Evolutionary conservation across 2,888 invertebrate genomes (phyloP).

Genomic region (Coenonympha arcania): DNA sequence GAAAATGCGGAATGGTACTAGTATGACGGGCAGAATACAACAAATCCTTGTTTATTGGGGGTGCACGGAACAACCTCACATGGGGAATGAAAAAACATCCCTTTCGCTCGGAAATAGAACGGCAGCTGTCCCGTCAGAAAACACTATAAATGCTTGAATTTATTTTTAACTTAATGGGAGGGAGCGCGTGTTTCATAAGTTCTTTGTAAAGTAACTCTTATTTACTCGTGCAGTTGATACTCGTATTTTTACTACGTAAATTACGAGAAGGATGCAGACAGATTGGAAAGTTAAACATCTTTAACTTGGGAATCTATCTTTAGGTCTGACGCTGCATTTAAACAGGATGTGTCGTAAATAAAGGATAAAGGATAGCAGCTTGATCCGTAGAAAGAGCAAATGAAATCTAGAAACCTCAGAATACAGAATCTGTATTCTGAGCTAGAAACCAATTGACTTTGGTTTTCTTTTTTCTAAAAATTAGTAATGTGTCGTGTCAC

Average conservation of each 20-base stretch:
- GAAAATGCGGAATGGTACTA: background rate
- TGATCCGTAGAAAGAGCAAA: too few species aligned
- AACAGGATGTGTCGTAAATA: too few species aligned
- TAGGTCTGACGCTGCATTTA: too few species aligned
- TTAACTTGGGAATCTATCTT: too few species aligned
- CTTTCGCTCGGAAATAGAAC: slow-evolving; percentile 61
- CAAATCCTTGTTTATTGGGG: slow-evolving; percentile 25
- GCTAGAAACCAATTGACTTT: too few species aligned
- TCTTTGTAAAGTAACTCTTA: background rate
- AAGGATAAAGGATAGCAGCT: too few species aligned
- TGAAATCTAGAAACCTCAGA: too few species aligned
- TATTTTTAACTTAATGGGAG: slow-evolving; percentile 42
- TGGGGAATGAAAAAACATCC: slow-evolving; percentile 38
- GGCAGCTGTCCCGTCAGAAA: slow-evolving; percentile 60
- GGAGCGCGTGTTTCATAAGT: slow-evolving; percentile 37
- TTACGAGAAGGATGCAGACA: background rate
- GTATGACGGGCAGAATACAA: slow-evolving; percentile 7
- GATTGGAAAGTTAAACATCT: too few species aligned
- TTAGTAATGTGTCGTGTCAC: too few species aligned
- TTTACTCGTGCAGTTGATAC: background rate
- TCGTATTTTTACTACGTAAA: too few species aligned
- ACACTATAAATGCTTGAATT: slow-evolving; percentile 52
- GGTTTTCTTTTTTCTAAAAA: too few species aligned
- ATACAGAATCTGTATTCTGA: too few species aligned
- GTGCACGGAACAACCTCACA: slow-evolving; percentile 34